Percentiles rank a stretch among this genome's conserved stretches.
Conservation (phyloP, 2,113 vertebrate genomes). For the Malurus melanocephalus region DNA sequence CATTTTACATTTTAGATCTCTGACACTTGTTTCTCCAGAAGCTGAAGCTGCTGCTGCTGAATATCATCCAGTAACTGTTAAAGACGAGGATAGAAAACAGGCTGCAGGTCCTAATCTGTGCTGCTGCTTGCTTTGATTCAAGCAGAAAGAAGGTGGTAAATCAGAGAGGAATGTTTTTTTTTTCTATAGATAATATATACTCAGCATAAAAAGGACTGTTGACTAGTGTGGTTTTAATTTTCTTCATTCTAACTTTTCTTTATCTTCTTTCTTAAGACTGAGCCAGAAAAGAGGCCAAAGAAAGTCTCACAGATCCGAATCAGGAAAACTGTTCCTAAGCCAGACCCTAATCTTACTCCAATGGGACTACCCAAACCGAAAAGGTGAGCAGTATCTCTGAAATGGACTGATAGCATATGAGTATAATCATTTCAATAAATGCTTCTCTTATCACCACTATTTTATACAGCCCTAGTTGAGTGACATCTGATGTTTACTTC, state of each 20-base stretch:
- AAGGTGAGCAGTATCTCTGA: constrained; percentile 77
- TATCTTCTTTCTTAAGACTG: constrained; percentile 43
- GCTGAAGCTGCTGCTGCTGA: neutral
- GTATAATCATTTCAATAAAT: neutral
- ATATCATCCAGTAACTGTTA: neutral
- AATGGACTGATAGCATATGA: neutral
- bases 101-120: neutral
- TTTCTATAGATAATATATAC: neutral
- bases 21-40: neutral
- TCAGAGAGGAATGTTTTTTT: neutral
- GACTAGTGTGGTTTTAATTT: neutral
- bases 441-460: neutral
- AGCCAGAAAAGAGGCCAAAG: constrained; percentile 76
- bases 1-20: neutral
- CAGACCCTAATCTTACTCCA: constrained; percentile 88
- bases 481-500: neutral
- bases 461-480: neutral
- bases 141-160: neutral
- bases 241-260: neutral
- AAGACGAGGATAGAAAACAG: neutral
- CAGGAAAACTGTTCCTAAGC: constrained; percentile 86
- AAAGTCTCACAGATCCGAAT: constrained; percentile 93
- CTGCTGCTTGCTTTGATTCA: neutral
- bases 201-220: neutral
- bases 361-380: constrained; percentile 95